phyloP scores from a whole-genome alignment of 2,113 vertebrate genomes.

The Nanorana parkeri region DNA sequence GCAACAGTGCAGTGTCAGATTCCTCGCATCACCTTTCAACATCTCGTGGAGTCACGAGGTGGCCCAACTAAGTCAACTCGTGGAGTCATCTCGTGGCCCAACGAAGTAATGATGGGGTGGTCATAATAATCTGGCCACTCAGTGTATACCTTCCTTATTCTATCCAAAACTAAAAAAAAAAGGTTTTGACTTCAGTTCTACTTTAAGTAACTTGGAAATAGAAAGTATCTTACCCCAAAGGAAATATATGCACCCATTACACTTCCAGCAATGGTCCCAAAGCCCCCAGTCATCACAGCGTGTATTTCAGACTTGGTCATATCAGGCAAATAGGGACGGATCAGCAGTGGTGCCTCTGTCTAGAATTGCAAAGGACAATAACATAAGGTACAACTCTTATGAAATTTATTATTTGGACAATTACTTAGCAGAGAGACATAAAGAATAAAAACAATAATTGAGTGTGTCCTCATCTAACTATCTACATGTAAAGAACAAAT shows the following conservation, averaged over 20 bases:
- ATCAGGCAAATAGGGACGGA: conserved; percentile 86
- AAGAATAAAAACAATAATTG: background rate
- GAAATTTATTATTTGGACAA: background rate
- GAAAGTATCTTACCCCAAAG: conserved; percentile 81
- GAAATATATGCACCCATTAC: conserved; percentile 94
- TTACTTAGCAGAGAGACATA: background rate
- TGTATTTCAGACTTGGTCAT: conserved; percentile 95
- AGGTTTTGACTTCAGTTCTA: too few relatives aligned
- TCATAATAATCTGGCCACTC: too few relatives aligned
- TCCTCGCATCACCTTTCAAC: too few relatives aligned
- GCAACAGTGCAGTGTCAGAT: too few relatives aligned
- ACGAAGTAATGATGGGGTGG: too few relatives aligned
- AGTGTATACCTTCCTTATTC: too few relatives aligned
- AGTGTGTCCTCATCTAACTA: background rate
- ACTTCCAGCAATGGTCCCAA: conserved; percentile 92
- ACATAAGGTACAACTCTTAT: background rate
- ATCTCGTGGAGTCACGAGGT: too few relatives aligned
- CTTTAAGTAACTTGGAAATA: too few relatives aligned
- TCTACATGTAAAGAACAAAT: background rate
- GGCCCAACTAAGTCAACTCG: too few relatives aligned
- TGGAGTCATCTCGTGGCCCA: too few relatives aligned
- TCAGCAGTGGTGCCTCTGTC: conserved; percentile 89
- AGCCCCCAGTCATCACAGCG: conserved; percentile 90
- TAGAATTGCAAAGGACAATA: conserved; percentile 57
- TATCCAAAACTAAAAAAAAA: too few relatives aligned